Conservation (phyloP, 1,140 invertebrate genomes). For the Sarcophaga peregrina region DNA sequence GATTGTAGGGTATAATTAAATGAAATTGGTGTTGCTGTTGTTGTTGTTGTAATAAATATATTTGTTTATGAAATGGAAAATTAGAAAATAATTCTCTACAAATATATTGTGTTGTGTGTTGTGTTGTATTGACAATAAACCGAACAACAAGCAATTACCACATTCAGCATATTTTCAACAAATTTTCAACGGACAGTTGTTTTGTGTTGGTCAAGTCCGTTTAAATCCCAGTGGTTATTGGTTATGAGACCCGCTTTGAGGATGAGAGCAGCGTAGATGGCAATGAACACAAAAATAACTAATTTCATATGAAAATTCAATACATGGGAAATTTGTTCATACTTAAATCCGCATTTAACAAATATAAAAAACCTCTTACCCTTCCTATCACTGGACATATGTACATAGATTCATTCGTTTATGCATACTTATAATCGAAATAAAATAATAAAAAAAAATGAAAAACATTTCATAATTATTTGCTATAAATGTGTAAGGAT, state of each 20-base stretch:
- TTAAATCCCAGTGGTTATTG: too few species aligned
- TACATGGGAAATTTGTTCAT: background rate
- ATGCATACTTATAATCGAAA: too few species aligned
- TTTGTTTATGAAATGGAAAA: slow-evolving; percentile 27
- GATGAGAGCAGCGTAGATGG: background rate
- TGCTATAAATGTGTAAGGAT: too few species aligned
- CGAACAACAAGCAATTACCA: slow-evolving; percentile 18
- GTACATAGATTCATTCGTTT: too few species aligned
- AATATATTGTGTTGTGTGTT: too few species aligned
- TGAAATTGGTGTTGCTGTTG: background rate
- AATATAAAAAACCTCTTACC: too few species aligned
- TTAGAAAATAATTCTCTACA: slow-evolving; percentile 1
- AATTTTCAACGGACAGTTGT: background rate
- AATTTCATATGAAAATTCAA: background rate
- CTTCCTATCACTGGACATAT: too few species aligned
- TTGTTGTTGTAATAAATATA: background rate
- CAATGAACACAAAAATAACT: background rate
- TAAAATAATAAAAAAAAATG: too few species aligned
- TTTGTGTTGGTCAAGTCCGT: background rate
- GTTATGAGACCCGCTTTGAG: too few species aligned
- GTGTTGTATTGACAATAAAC: slow-evolving; percentile 17
- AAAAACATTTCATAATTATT: too few species aligned
- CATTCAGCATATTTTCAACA: slow-evolving; percentile 15
- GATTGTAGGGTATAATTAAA: background rate
- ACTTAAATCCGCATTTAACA: background rate